These are phyloP conservation scores for Xylota segnis DNA, from an alignment of 2,888 invertebrate genomes.

Conservation along the genomic window DNA sequence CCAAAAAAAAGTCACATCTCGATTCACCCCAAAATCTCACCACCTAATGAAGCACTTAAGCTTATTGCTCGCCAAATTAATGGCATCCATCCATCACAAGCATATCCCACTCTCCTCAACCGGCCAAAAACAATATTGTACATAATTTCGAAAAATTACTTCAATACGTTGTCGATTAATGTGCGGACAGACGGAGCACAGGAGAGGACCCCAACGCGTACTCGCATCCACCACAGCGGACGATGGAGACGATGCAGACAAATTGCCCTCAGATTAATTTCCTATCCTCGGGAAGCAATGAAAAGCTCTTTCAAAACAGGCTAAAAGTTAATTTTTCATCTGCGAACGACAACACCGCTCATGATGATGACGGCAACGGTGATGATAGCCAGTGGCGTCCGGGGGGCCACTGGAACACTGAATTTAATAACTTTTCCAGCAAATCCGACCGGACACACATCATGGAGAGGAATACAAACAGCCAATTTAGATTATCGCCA, in stretches of 20 bases:
- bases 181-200: conserved; percentile 45
- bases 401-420: conserved; percentile 26
- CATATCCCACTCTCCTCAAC: not conserved
- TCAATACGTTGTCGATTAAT: conserved; percentile 68
- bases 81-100: conserved; percentile 58
- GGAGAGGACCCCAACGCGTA: not conserved
- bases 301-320: conserved; percentile 75
- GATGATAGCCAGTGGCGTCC: conserved; percentile 10
- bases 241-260: conserved; percentile 62
- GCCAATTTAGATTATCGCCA: conserved; percentile 76
- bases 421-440: conserved; percentile 71
- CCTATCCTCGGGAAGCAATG: conserved; percentile 67
- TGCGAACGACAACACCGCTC: conserved; percentile 64
- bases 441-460: conserved; percentile 73
- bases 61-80: conserved; percentile 68
- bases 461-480: conserved; percentile 71
- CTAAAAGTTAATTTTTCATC: conserved; percentile 73
- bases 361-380: conserved; percentile 40
- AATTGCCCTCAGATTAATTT: conserved; percentile 73
- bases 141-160: conserved; percentile 73
- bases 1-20: not conserved
- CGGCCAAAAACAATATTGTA: conserved; percentile 55
- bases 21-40: conserved; percentile 29
- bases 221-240: not conserved
- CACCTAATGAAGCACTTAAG: conserved; percentile 73